phyloP scores from a whole-genome alignment of 2,888 invertebrate species.

The Hipparchia semele region DNA sequence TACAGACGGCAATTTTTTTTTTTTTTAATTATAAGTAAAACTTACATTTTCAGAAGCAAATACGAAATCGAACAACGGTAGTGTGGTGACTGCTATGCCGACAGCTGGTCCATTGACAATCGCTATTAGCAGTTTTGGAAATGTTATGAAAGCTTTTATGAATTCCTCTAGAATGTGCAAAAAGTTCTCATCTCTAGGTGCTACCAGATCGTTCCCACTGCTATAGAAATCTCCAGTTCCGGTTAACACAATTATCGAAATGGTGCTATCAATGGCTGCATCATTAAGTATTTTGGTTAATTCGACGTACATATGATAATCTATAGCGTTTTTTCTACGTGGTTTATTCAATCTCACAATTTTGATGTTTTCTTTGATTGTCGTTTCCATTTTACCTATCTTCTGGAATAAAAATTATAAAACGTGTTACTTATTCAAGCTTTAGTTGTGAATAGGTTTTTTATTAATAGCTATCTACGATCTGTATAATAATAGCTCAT shows the following conservation, averaged over 20 bases:
- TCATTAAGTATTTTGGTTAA: conserved; percentile 85
- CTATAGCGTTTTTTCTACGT: conserved; percentile 91
- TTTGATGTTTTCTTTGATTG: conserved; percentile 56
- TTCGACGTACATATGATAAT: conserved; percentile 85
- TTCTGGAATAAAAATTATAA: background rate
- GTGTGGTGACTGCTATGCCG: conserved; percentile 93
- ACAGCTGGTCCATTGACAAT: conserved; percentile 97
- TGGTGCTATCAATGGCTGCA: conserved; percentile 86
- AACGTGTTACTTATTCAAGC: background rate
- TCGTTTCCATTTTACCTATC: conserved; percentile 49
- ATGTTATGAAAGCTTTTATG: conserved; percentile 90
- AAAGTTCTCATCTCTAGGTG: conserved; percentile 47
- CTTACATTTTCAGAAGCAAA: conserved; percentile 92
- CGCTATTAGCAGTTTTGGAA: conserved; percentile 93
- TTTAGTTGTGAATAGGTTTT: background rate
- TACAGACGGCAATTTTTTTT: background rate
- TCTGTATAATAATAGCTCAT: too few relatives aligned
- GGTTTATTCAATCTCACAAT: conserved; percentile 89
- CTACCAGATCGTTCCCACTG: conserved; percentile 90
- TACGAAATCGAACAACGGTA: conserved; percentile 93
- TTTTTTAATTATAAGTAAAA: conserved; percentile 21
- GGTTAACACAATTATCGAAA: conserved; percentile 89
- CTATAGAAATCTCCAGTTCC: conserved; percentile 92
- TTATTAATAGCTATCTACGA: too few relatives aligned
- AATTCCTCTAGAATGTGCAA: conserved; percentile 79